These are phyloP conservation scores for Artibeus lituratus DNA, from an alignment of 2,797 vertebrate genomes.

Conservation along the genomic window DNA sequence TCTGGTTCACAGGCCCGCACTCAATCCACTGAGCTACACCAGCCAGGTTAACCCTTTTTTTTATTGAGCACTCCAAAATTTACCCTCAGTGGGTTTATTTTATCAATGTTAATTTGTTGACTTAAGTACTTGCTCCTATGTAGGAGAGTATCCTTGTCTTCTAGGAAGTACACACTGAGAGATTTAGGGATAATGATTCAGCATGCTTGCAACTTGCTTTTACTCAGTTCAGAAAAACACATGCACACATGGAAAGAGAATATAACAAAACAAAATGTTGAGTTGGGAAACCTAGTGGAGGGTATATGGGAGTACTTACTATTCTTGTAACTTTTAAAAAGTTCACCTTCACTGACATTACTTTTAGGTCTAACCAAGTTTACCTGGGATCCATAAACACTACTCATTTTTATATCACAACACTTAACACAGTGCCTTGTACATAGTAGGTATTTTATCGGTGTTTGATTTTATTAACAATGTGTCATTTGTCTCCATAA, in stretches of 20 bases:
- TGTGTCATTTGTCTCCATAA: background rate
- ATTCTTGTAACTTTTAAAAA: constrained; percentile 23
- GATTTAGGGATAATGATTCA: background rate
- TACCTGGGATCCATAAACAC: background rate
- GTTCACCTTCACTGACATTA: background rate
- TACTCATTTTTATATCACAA: background rate
- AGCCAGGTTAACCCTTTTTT: no score
- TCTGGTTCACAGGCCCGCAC: no score
- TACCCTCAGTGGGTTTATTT: background rate
- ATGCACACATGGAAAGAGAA: background rate
- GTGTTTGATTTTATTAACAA: background rate
- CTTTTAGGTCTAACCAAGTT: constrained; percentile 7
- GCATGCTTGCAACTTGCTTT: background rate
- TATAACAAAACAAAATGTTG: background rate
- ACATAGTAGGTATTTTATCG: background rate
- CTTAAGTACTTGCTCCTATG: background rate
- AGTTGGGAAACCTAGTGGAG: background rate
- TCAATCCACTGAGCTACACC: no score
- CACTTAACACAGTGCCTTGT: background rate
- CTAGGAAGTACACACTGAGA: background rate
- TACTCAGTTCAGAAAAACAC: background rate
- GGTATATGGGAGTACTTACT: background rate
- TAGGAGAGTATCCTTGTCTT: background rate
- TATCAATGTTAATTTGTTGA: background rate
- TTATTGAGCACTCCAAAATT: background rate